Base-by-base conservation (phyloP, 2,113 vertebrate genomes). In the Helogale parvula region DNA sequence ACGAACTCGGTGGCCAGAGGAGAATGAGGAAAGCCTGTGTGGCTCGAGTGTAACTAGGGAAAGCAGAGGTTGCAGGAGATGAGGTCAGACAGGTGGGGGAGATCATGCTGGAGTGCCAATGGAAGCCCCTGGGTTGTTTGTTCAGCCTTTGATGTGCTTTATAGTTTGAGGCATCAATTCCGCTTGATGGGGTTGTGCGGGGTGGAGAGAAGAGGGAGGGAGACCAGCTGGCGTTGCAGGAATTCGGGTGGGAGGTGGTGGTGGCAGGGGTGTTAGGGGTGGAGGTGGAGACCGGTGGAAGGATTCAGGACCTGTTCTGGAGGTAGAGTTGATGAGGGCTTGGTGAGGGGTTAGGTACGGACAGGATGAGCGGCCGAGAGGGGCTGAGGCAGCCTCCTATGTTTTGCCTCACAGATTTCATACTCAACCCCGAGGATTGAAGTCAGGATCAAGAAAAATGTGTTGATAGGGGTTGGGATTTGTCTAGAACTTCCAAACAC, bases 401-500 rank as follows among this genome's bases (percentile, higher is more conserved):
- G 7, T 41, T 81, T 83, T 52, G 9, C 29, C n/a, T 41, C 47
- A 31, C 3, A 63, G 38, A 16, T 2, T 72, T 95, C 41, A 93
- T 41, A 74, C 65, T 38, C 31, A 80, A 1, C 12, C 33, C 81
- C 47, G 21, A 25, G 15, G 5, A 5, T 35, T 63, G 76, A 90
- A 71, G 25, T 25, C 6, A 21, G 38, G 14, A 16, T 90, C 52
- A 85, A 90, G 31, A 63, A 69, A 92, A 95, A 17, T 1, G 0
- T 71, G 33, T 33, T 84, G 33, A 65, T 8, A 33, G 11, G 25
- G 3, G 0, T 83, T 72, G 65, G 5, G 23, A n/a, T 87, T 52
- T 90, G 33, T 83, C 52, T 71, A 65, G n/a, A 71, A 94, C 41
- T 90, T 95, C 41, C 54, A 65, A 92, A 92, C 35, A 69, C n/a